Base-by-base conservation (phyloP, 2,113 vertebrate species). In the Rhodinocichla rosea region DNA sequence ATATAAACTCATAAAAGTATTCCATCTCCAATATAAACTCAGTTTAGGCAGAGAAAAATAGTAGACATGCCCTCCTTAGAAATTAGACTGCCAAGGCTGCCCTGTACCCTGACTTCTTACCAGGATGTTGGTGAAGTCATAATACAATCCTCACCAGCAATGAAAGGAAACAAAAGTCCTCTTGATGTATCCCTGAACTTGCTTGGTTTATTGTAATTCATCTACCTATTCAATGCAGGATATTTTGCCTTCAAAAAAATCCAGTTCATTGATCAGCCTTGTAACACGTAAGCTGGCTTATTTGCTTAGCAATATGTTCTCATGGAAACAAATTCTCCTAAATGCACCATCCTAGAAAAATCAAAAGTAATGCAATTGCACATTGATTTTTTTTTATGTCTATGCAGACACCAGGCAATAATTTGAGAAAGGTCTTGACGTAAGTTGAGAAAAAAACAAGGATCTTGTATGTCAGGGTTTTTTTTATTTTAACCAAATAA, bases 311-410 rank as follows among this genome's bases (percentile, higher is more conserved):
- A 76, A 92, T 91, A 62, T 82, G 89, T 94, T 97, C 92, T 95
- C 94, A 94, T 92, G 89, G 94, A 96, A 95, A 96, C 86, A 94
- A 89, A 91, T 87, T 92, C 69, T 75, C 28, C 62, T 94, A 84
- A 89, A 87, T 24, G 60, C 37, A 68, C 26, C 52, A 76, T 57
- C 13, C 44, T 60, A 83, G 65, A 89, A 95, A 95, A 97, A 92
- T 94, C 87, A 84, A 92, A 89, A 89, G 44, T 84, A 94, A 95
- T 92, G 52, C 10, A 71, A 79, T 84, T 89, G 12, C 15, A 40
- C 24, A 94, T 84, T 89, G 94, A 94, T 87, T 93, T 88, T 64
- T 47, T 47, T 91, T 86, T 81, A 68, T 67, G 19, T 27, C 24
- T 87, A 75, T 78, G 62, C 44, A 96, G 77, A 74, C 47, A 91